Evolutionary conservation across 1,140 invertebrate genomes (phyloP), one percentile per base, ranked within the genome.

Genomic region (Cepaea nemoralis): DNA sequence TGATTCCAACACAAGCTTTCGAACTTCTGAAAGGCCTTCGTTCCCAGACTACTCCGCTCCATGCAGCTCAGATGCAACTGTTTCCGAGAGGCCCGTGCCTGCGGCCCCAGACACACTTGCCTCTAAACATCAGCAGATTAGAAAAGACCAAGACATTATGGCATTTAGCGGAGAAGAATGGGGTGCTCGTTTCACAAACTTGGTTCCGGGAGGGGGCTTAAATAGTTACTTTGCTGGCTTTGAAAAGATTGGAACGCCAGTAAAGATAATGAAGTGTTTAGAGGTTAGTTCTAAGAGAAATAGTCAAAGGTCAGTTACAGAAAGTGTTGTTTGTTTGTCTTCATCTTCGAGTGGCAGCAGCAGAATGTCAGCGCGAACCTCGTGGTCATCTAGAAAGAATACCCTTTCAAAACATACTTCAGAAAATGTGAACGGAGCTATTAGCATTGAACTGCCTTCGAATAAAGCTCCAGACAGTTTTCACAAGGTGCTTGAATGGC

Each of bases 401-500:
- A 3, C n/a, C 22, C 5, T 24, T n/a, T 55, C 24, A n/a, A 2
- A 2, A 22, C 50, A 2, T 22, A 22, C 50, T 63, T 63, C 59
- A 31, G 59, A 63, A 31, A 63, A 10, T 10, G 10, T 63, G 27
- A 16, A 63, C 6, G 16, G 5, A 63, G 5, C n/a, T 63, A 31
- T 27, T 31, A 16, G 27, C 27, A 31, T 31, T 31, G 59, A 63
- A 63, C 27, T 63, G 27, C 59, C 59, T 31, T 63, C n/a, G 5
- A 63, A 63, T 31, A 31, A 63, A 63, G n/a, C 59, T 8, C 59
- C 59, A 31, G 27, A 63, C 59, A 63, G 59, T 27, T 31, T 63
- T 5, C n/a, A 63, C 22, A 63, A 63, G 16, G 59, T 63, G 59
- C 59, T 63, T 63, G 59, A 63, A 31, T 63, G 59, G 59, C n/a